Evolutionary conservation across 2,888 invertebrate genomes (phyloP).

Genomic region (Parnassius smintheus): DNA sequence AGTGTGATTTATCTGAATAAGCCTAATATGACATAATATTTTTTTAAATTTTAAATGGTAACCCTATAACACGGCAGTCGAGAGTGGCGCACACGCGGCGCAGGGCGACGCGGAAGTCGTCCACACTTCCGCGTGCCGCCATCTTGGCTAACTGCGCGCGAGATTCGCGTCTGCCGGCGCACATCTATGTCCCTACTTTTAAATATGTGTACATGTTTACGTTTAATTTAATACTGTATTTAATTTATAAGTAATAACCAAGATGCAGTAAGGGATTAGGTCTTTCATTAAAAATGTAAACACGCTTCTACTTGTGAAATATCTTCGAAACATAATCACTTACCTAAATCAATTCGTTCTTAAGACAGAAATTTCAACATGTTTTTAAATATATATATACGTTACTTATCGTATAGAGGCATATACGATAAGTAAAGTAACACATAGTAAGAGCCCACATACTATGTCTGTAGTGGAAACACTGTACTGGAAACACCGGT

Average conservation of each 20-base stretch:
- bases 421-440: too few relatives aligned
- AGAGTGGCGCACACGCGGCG: slow-evolving; percentile 61
- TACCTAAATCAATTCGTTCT: too few relatives aligned
- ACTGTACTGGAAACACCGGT: too few relatives aligned
- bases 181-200: slow-evolving; percentile 33
- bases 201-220: slow-evolving; percentile 30
- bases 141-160: slow-evolving; percentile 70
- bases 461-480: too few relatives aligned
- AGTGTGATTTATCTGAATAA: slow-evolving; percentile 3
- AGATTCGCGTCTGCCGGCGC: slow-evolving; percentile 55
- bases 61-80: slow-evolving; percentile 56
- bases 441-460: too few relatives aligned
- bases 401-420: too few relatives aligned
- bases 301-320: too few relatives aligned
- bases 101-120: slow-evolving; percentile 45
- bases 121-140: slow-evolving; percentile 78
- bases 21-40: background rate
- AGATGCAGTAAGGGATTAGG: too few relatives aligned
- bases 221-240: slow-evolving; percentile 2
- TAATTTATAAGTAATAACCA: slow-evolving; percentile 1
- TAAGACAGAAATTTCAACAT: too few relatives aligned
- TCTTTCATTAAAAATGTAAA: too few relatives aligned
- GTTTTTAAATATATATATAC: too few relatives aligned
- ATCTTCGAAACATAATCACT: too few relatives aligned
- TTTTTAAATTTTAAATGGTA: slow-evolving; percentile 17